Base-by-base conservation (phyloP, 2,113 vertebrate species). In the Gasterosteus aculeatus region DNA sequence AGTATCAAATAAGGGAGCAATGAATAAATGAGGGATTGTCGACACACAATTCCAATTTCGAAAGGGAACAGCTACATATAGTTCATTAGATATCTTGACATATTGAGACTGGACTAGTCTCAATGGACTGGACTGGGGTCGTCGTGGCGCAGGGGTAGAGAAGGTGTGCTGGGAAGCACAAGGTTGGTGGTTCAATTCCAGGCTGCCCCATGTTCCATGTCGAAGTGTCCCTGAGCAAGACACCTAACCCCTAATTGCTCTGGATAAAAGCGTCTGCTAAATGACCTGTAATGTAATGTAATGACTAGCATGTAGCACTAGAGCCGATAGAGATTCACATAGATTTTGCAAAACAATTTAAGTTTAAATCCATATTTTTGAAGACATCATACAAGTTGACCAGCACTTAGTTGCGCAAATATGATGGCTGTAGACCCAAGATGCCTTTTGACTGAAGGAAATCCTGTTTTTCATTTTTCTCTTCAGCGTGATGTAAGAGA, bases 401-500 rank as follows among this genome's bases (percentile, higher is more conserved):
- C 31, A 60, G n/a, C 54, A 14, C 3, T n/a, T 42, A 60, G 35
- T 60, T 0, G 0, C 51, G 60, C 33, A 60, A 16, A 66, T 53
- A 14, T 57, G 59, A 66, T n/a, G 12, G 39, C 57, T 69, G 10
- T 8, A 26, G 1, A 0, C 15, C 22, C 1, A 19, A 26, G 16
- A 16, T 56, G 31, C 2, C 46, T 73, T 6, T 54, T 7, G 1
- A 54, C 1, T 47, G 5, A 54, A 67, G 22, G 3, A 61, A 22
- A 49, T 78, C 0, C 64, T 77, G 9, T 65, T 1, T 71, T 62
- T 35, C 7, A 15, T 39, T 65, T 59, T 7, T 33, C 22, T 12
- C 29, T 2, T 56, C 72, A 95, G 94, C 78, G 87, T 31, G 85
- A 93, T 9, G 81, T 94, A 46, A 90, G 89, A 59, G 74, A 91